Base-by-base conservation (phyloP, 2,888 invertebrate genomes). In the Parapristionchus giblindavisi region DNA sequence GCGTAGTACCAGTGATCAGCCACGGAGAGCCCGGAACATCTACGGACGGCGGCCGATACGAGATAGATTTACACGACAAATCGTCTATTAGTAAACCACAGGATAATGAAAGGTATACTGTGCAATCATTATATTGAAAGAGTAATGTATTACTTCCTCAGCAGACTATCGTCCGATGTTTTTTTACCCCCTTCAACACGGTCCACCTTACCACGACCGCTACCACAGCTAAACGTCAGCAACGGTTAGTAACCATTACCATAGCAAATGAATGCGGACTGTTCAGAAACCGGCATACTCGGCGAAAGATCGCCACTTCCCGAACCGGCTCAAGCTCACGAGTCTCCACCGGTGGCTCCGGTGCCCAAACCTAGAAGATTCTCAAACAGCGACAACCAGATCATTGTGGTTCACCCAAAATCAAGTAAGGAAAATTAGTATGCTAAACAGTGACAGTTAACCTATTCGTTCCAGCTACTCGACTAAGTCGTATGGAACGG, bases 91-190 rank as follows among this genome's bases (percentile, higher is more conserved):
- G 63, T 43, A 11, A 43, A n/a, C 43, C 40, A 17, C 43, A 43
- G 29, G 63, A 40, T 17, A 43, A 65, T 4, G 63, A 43, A 8
- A 38, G 27, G 43, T 65, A 21, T 43, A 43, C 29, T 29, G 43
- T 8, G 43, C 43, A 43, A n/a, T 11, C 1, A 14, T 38, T 40
- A 40, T 40, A 43, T 24, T 61, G 34, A 29, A 40, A 4, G 29
- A 65, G n/a, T n/a, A n/a, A n/a, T n/a, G n/a, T 65, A 65, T 27
- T 65, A 65, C 29, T 56, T 4, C 17, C 6, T 21, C 40, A 24
- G 43, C 43, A 56, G 70, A 52, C 24, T 71, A 14, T 71, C 70
- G 21, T 71, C 70, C 40, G 70, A 71, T 56, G 70, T 71, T 56
- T 71, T 71, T 52, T 36, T 68, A 24, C 32, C 51, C 14, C 29